Conservation (phyloP, 2,797 vertebrate species). For the Sebastes iracundus region DNA sequence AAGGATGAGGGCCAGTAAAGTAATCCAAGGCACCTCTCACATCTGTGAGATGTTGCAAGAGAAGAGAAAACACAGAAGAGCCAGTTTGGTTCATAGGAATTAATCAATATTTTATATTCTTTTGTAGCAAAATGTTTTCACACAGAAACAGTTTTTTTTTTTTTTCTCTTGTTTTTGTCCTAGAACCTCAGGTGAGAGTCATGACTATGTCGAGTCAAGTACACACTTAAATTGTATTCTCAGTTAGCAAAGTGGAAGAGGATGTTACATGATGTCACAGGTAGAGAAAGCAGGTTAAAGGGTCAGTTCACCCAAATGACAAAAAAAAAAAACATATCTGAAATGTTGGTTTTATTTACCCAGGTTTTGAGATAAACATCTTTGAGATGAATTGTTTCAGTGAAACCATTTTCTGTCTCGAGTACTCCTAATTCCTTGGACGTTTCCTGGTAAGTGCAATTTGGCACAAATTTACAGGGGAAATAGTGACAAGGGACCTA, state of each 20-base stretch:
- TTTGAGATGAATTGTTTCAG: background rate
- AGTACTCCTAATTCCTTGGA: background rate
- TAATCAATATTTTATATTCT: conserved; percentile 80
- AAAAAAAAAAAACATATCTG: background rate
- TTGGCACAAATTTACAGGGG: background rate
- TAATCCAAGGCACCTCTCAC: conserved; percentile 7
- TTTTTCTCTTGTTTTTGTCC: conserved; percentile 61
- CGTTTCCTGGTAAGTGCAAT: background rate
- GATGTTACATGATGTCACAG: conserved; percentile 43
- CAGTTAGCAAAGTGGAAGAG: conserved; percentile 63
- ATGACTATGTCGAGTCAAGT: conserved; percentile 78
- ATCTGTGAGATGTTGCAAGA: background rate
- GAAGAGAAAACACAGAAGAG: conserved; percentile 67
- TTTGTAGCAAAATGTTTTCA: conserved; percentile 87
- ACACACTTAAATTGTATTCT: conserved; percentile 74
- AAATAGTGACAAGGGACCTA: background rate
- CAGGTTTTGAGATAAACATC: background rate
- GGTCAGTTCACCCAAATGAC: conserved; percentile 22
- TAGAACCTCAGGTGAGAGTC: conserved; percentile 88
- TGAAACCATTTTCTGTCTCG: background rate
- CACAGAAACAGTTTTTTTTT: conserved; percentile 83
- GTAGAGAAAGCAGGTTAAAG: conserved; percentile 30
- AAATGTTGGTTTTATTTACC: background rate
- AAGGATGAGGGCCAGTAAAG: background rate
- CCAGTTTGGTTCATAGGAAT: conserved; percentile 77